These are phyloP conservation scores for Pogoniulus pusillus DNA, from an alignment of 2,797 vertebrate species.

Conservation along the genomic window DNA sequence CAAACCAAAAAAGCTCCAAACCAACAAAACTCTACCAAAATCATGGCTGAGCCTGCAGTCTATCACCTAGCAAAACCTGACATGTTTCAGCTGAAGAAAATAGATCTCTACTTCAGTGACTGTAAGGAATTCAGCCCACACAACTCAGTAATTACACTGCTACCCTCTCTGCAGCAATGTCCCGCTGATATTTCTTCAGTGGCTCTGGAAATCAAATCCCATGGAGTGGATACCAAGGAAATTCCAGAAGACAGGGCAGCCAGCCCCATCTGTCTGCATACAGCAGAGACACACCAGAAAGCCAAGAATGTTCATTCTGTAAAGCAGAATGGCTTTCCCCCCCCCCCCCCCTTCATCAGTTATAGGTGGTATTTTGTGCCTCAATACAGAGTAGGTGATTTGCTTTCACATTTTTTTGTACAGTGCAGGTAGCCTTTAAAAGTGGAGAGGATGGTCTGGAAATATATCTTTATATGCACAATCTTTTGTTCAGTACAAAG, in stretches of 20 bases:
- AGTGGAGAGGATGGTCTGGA: background rate
- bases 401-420: slow-evolving; percentile 31
- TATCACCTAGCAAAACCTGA: background rate
- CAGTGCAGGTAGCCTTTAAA: background rate
- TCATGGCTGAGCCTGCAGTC: background rate
- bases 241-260: background rate
- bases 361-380: background rate
- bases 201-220: background rate
- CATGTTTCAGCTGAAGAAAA: background rate
- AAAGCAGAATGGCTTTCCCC: background rate
- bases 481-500: background rate
- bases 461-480: background rate
- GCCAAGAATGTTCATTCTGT: background rate
- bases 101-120: background rate
- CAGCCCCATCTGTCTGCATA: background rate
- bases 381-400: background rate
- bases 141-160: background rate
- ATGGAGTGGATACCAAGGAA: fast-evolving
- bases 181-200: background rate
- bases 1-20: background rate
- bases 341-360: background rate
- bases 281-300: background rate
- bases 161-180: background rate
- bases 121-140: background rate
- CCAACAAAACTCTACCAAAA: background rate